Percentiles rank a stretch among this genome's conserved stretches.
Evolutionary conservation across 2,888 invertebrate species (phyloP).

Genomic region (Sturmia bella): DNA sequence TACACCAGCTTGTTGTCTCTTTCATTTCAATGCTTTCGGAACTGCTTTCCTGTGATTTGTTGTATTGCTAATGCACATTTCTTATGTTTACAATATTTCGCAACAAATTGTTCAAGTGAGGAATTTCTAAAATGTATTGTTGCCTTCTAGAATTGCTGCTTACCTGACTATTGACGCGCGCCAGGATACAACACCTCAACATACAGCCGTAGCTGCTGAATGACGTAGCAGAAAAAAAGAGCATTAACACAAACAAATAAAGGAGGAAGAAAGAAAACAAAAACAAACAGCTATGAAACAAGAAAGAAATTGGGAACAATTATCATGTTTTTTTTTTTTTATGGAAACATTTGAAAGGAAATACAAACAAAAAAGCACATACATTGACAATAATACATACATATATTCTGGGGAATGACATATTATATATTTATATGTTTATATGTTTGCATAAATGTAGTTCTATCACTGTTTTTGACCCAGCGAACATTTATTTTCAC

Average conservation of each 20-base stretch:
- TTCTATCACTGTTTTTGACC: too few species aligned
- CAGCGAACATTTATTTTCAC: too few species aligned
- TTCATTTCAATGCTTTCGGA: not conserved
- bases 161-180: conserved; percentile 81
- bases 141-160: conserved; percentile 74
- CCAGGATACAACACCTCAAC: conserved; percentile 77
- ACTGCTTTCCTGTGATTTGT: not conserved
- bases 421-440: too few species aligned
- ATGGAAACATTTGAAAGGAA: too few species aligned
- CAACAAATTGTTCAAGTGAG: conserved; percentile 61
- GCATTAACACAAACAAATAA: not conserved
- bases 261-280: not conserved
- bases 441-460: too few species aligned
- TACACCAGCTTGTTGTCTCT: not conserved
- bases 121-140: conserved; percentile 70
- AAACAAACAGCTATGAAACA: not conserved
- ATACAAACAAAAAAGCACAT: too few species aligned
- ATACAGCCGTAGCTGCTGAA: conserved; percentile 46
- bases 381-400: too few species aligned
- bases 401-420: too few species aligned
- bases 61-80: conserved; percentile 25
- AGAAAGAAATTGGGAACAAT: too few species aligned
- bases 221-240: not conserved
- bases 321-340: too few species aligned
- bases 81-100: conserved; percentile 53